These are phyloP conservation scores for Synanthedon andrenaeformis DNA, from an alignment of 2,888 invertebrate species.

Conservation along the genomic window DNA sequence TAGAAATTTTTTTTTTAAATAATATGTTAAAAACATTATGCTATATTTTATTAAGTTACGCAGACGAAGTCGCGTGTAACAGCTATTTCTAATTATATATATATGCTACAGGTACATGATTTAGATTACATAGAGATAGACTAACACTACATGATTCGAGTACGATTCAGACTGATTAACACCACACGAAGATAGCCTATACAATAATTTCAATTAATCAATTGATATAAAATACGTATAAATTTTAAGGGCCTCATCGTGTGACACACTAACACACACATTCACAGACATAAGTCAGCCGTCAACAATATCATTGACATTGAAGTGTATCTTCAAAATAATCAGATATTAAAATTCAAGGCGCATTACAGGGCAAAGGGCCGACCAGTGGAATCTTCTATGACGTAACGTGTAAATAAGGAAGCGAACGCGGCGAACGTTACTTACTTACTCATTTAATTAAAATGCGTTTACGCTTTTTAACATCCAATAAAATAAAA, in stretches of 20 bases:
- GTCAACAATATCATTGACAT: not conserved
- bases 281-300: not conserved
- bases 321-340: conserved; percentile 14
- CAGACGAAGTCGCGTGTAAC: too few relatives aligned
- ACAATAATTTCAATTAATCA: conserved; percentile 2
- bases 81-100: too few relatives aligned
- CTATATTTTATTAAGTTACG: too few relatives aligned
- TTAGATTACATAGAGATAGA: too few relatives aligned
- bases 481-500: not conserved
- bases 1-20: too few relatives aligned
- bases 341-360: conserved; percentile 49
- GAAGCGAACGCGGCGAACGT: not conserved
- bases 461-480: not conserved
- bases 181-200: not conserved
- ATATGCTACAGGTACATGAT: too few relatives aligned
- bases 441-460: not conserved
- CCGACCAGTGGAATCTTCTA: conserved; percentile 7
- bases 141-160: too few relatives aligned
- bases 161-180: not conserved
- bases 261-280: not conserved
- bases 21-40: too few relatives aligned
- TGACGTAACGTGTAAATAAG: not conserved
- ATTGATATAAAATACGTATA: not conserved
- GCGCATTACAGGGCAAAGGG: conserved; percentile 23
- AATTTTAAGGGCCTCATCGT: not conserved